These are phyloP conservation scores for Apis laboriosa DNA, from an alignment of 1,140 invertebrate species.

Conservation along the genomic window DNA sequence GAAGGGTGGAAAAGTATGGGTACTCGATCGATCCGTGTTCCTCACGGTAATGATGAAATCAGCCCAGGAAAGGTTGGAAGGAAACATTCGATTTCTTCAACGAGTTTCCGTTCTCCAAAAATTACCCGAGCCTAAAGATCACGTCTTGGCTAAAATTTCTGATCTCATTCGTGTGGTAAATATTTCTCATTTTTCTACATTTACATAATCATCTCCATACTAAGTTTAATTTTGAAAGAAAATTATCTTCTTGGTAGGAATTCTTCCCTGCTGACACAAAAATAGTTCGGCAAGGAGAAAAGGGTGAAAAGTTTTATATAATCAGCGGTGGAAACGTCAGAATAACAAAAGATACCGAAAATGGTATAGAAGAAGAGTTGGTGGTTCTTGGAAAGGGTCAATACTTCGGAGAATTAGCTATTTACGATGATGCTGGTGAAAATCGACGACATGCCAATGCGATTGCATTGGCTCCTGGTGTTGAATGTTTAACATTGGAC, in stretches of 20 bases:
- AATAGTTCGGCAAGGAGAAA: conserved; percentile 96
- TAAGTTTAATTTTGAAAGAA: background rate
- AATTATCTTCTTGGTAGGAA: conserved; percentile 81
- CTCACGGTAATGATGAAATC: conserved; percentile 93
- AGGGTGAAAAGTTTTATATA: conserved; percentile 97
- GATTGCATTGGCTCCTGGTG: conserved; percentile 91
- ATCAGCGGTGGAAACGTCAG: conserved; percentile 94
- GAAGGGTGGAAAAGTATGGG: conserved; percentile 92
- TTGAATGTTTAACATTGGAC: conserved; percentile 94
- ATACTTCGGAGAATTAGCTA: conserved; percentile 90
- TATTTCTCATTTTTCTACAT: background rate
- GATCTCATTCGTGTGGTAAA: conserved; percentile 93
- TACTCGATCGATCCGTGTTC: conserved; percentile 91
- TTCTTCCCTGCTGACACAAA: conserved; percentile 92
- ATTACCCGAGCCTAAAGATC: conserved; percentile 87
- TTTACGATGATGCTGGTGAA: conserved; percentile 85
- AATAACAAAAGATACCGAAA: conserved; percentile 85
- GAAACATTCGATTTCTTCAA: conserved; percentile 91
- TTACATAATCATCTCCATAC: background rate
- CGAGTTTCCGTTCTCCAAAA: conserved; percentile 92
- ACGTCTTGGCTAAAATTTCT: conserved; percentile 89
- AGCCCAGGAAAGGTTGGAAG: conserved; percentile 89
- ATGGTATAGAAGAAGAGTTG: conserved; percentile 82
- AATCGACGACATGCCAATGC: conserved; percentile 94
- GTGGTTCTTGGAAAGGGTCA: conserved; percentile 87